Percentiles rank a stretch among this genome's conserved stretches.
These are phyloP conservation scores for Ooceraea biroi DNA, from an alignment of 1,140 invertebrate species.

Conservation along the genomic window DNA sequence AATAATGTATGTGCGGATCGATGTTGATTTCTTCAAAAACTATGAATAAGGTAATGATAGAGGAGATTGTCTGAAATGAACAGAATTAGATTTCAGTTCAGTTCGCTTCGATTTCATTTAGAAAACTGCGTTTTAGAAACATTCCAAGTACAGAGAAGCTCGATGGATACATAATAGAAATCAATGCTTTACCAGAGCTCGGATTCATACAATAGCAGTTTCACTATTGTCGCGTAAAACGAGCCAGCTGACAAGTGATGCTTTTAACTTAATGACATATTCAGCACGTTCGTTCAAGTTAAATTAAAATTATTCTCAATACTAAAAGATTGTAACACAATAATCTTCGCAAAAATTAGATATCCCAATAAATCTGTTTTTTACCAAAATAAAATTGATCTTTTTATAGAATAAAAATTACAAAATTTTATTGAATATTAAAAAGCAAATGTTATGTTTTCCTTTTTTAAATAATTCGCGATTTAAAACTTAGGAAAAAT, in stretches of 20 bases:
- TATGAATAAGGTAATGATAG: background rate
- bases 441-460: too few relatives aligned
- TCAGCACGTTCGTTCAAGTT: background rate
- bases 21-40: slow-evolving; percentile 1
- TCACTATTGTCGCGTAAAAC: slow-evolving; percentile 2
- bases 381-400: too few relatives aligned
- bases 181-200: slow-evolving; percentile 6
- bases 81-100: slow-evolving; percentile 1
- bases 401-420: too few relatives aligned
- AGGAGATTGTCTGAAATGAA: background rate
- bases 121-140: slow-evolving; percentile 21
- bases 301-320: background rate
- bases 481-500: background rate
- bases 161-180: background rate
- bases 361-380: background rate
- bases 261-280: slow-evolving; percentile 11
- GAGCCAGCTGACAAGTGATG: background rate
- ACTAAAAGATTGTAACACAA: background rate
- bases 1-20: background rate
- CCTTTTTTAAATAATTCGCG: background rate
- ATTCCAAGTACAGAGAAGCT: slow-evolving; percentile 1
- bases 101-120: slow-evolving; percentile 6
- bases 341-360: too few relatives aligned
- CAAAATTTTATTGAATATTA: too few relatives aligned
- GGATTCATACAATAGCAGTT: background rate